Base-by-base conservation (phyloP, 2,797 vertebrate species). In the Crocidura indochinensis region DNA sequence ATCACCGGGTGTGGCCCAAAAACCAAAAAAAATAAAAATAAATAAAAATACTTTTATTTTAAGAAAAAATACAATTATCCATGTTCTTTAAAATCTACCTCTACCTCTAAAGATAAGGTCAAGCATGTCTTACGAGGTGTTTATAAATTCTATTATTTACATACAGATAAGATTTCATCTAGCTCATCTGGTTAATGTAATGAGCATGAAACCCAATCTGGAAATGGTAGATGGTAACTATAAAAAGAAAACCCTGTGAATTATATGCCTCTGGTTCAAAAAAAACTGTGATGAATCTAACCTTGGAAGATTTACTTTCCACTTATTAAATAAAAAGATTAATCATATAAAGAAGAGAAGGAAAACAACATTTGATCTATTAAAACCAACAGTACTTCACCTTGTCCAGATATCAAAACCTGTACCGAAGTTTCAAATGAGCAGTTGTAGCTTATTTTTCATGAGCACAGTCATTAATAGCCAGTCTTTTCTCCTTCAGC, bases 1-100 rank as follows among this genome's bases (percentile, higher is more conserved):
- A n/a, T n/a, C n/a, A n/a, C n/a, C n/a, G n/a, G n/a, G n/a, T n/a
- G n/a, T n/a, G n/a, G n/a, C n/a, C n/a, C n/a, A n/a, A n/a, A n/a
- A n/a, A n/a, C n/a, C n/a, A n/a, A n/a, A n/a, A n/a, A n/a, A n/a
- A n/a, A n/a, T n/a, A n/a, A n/a, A n/a, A n/a, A n/a, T n/a, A n/a
- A 20, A 75, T 90, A 46, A 68, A 94, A 85, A 78, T 74, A 49
- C 38, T 49, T 60, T 69, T 69, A 77, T 91, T 88, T 26, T 88
- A 93, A 79, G 65, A 77, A 88, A 77, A 88, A 92, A 89, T 68
- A 38, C 38, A 38, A 38, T 38, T 38, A 38, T 38, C 20, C 87
- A 15, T 89, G 91, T 86, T 81, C 74, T 76, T 87, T 87, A 24
- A 89, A 38, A 77, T 29, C 1, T 68, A 7, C 75, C 53, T 29